Evolutionary conservation across 1,140 invertebrate genomes (phyloP), one percentile per base, ranked within the genome.

Genomic region (Anastrepha ludens): DNA sequence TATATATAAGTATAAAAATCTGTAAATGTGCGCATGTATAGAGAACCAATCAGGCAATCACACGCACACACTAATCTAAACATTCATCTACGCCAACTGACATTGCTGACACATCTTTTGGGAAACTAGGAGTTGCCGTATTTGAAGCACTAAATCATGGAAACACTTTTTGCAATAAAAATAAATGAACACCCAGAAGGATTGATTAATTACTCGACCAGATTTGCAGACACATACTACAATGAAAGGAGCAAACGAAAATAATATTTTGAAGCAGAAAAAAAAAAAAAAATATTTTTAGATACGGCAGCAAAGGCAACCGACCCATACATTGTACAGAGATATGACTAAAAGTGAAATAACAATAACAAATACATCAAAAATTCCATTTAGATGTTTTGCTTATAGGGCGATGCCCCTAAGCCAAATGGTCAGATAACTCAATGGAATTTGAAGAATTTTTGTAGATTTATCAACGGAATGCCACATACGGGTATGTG

Each of bases 61-160:
- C 50, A 0, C 50, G 50, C 11, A 55, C 50, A 8, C 11, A 62
- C 60, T 6, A 15, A 17, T 17, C 11, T 29, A 70, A 11, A 44
- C 65, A 41, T 44, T 1, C 67, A n/a, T n/a, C 15, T 74, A 20
- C 5, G 4, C 17, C 29, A 74, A 47, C 67, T 15, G 5, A 74
- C 67, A 74, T 74, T 74, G 67, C 67, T n/a, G 41, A 74, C 67
- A 74, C 67, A 74, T 47, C 39, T 17, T 17, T 74, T 74, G 3
- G 41, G 13, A 74, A 74, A 74, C 13, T 44, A 41, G 67, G 67
- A 41, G 67, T 74, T 74, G 67, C 29, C 67, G 29, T 7, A 74
- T 47, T 74, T 15, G 4, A 47, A 74, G 41, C 11, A 74, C 67
- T 74, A 74, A 74, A 74, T 74, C 67, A 74, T 74, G 67, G 67